Evolutionary conservation across 2,888 invertebrate species (phyloP).

Genomic region (Taenaris catops): DNA sequence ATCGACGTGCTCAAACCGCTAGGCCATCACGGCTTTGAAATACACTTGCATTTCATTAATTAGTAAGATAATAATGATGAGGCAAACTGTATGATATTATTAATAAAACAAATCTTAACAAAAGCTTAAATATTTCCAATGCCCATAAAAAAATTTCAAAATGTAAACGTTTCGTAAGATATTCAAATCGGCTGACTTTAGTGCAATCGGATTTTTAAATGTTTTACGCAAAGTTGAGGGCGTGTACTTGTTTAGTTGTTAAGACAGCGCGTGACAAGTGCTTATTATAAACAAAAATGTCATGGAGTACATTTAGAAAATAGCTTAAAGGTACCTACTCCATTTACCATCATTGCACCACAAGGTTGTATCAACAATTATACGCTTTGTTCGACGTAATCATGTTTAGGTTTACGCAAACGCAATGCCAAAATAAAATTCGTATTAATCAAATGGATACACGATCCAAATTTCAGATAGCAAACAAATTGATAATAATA

Average conservation of each 20-base stretch:
- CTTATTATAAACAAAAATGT: background rate
- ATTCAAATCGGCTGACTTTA: too few relatives aligned
- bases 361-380: slow-evolving; percentile 1
- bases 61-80: too few relatives aligned
- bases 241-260: background rate
- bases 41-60: too few relatives aligned
- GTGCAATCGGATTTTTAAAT: too few relatives aligned
- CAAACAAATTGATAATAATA: slow-evolving; percentile 16
- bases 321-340: background rate
- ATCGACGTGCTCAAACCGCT: too few relatives aligned
- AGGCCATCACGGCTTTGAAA: too few relatives aligned
- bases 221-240: slow-evolving; percentile 13
- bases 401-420: slow-evolving; percentile 17
- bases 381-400: slow-evolving; percentile 3
- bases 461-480: slow-evolving; percentile 14
- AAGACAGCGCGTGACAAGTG: background rate
- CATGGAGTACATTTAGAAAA: background rate
- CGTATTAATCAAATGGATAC: slow-evolving; percentile 9
- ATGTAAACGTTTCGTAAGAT: too few relatives aligned
- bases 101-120: too few relatives aligned
- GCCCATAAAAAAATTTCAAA: too few relatives aligned
- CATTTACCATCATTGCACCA: slow-evolving; percentile 1
- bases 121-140: too few relatives aligned
- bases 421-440: slow-evolving; percentile 28
- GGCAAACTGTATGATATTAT: too few relatives aligned